Evolutionary conservation across 2,797 vertebrate species (phyloP).

Genomic region (Anisognathus igniventris): DNA sequence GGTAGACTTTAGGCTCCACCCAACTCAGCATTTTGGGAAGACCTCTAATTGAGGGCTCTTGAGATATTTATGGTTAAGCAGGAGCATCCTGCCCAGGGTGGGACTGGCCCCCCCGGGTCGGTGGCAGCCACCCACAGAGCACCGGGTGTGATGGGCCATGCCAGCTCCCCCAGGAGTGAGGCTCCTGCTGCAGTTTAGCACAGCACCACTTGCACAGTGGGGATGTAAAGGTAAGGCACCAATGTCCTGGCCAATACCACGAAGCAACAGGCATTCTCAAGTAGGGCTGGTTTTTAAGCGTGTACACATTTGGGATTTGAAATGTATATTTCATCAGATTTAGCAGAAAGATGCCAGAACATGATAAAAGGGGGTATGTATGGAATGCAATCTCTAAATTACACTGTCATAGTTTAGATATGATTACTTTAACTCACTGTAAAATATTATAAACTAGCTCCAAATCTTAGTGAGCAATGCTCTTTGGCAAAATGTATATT

Average conservation of each 20-base stretch:
- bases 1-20: not conserved
- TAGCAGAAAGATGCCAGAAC: constrained; percentile 7
- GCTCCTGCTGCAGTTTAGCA: not conserved
- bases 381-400: constrained; percentile 19
- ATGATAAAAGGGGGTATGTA: not conserved
- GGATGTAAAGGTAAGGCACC: not conserved
- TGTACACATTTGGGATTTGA: not conserved
- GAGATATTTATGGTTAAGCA: not conserved
- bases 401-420: not conserved
- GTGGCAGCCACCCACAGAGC: not conserved
- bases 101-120: not conserved
- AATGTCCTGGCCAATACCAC: fast-evolving
- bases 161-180: not conserved
- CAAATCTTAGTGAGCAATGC: not conserved
- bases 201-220: not conserved
- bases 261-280: fast-evolving
- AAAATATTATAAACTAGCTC: not conserved
- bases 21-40: not conserved
- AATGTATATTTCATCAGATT: not conserved
- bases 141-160: fast-evolving
- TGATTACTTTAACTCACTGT: not conserved
- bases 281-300: not conserved
- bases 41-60: not conserved
- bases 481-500: not conserved
- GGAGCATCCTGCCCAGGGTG: not conserved